Conservation (phyloP, 37 sponge, comb jelly and placozoan species). For the Cladorhizidae sp. region DNA sequence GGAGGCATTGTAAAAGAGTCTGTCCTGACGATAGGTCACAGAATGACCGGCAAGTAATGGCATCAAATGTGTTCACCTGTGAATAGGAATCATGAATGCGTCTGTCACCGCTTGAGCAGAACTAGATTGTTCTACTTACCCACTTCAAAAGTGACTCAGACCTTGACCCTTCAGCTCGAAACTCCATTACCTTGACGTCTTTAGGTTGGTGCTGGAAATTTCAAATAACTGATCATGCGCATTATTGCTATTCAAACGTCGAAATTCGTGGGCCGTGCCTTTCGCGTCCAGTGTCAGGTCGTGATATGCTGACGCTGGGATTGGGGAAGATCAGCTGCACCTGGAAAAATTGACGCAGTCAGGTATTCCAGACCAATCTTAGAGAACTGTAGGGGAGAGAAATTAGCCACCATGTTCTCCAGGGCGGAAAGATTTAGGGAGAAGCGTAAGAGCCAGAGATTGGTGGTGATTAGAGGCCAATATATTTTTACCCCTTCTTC, state of each 20-base stretch:
- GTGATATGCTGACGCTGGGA: no score
- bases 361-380: no score
- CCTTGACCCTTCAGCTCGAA: not conserved
- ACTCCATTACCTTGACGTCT: not conserved
- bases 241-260: no score
- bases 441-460: conserved; percentile 17
- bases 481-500: not conserved
- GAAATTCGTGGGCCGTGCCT: no score
- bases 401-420: conserved; percentile 37
- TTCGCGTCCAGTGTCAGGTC: no score
- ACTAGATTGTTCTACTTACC: conserved; percentile 3
- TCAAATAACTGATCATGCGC: no score
- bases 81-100: not conserved
- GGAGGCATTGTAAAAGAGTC: conserved; percentile 30
- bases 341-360: no score
- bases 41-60: not conserved
- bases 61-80: conserved; percentile 34
- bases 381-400: not conserved
- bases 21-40: conserved; percentile 30
- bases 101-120: not conserved
- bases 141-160: conserved; percentile 33
- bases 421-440: conserved; percentile 48
- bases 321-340: no score
- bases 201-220: no score
- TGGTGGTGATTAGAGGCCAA: no score